These are phyloP conservation scores for Genyomyrus donnyi DNA, from an alignment of 2,113 vertebrate species.

Conservation along the genomic window DNA sequence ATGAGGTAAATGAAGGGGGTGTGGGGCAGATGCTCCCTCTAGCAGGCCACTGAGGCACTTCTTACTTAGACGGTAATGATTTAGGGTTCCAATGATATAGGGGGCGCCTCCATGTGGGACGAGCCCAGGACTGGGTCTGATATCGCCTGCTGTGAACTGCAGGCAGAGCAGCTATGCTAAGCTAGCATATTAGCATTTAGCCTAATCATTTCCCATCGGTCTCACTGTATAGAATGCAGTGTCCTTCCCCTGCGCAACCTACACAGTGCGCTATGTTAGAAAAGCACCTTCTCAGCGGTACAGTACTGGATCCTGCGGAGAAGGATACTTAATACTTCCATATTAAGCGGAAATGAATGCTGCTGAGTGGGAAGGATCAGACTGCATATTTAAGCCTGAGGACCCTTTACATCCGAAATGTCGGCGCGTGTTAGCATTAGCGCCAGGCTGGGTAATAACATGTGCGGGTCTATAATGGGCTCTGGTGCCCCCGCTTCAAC, in stretches of 20 bases:
- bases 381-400: neutral
- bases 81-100: neutral
- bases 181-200: neutral
- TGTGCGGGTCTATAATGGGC: slow-evolving; percentile 14
- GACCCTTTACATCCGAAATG: neutral
- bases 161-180: neutral
- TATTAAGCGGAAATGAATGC: neutral
- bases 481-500: slow-evolving; percentile 9
- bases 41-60: neutral
- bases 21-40: neutral
- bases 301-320: neutral
- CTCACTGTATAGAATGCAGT: neutral
- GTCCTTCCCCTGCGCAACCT: neutral
- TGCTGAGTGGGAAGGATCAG: neutral
- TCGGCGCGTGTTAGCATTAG: neutral
- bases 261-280: neutral
- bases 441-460: slow-evolving; percentile 10
- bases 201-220: neutral
- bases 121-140: neutral
- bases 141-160: neutral
- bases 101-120: neutral
- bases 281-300: neutral
- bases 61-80: slow-evolving; percentile 11
- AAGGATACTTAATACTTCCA: neutral
- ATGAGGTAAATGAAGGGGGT: slow-evolving; percentile 15